Evolutionary conservation across 2,113 vertebrate genomes (phyloP), one percentile per base, ranked within the genome.

Genomic region (Halcyon senegalensis): DNA sequence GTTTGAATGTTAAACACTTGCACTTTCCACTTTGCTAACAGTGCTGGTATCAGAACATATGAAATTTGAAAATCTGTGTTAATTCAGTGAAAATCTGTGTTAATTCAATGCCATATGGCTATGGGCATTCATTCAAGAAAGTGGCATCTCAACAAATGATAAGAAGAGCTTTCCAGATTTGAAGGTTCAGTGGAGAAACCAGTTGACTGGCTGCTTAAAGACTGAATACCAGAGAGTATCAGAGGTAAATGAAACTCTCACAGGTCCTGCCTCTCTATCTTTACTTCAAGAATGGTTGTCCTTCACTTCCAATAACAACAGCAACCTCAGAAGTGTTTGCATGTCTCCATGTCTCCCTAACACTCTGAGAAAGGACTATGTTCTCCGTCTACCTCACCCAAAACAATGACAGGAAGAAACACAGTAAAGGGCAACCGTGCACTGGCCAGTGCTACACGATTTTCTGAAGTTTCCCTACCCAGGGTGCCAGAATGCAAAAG

Each of bases 61-160:
- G 67, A 91, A 95, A 90, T 93, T 62, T 46, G n/a, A 90, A 93
- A 91, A 89, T 96, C 88, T 82, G 59, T 93, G 90, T 86, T 92
- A 96, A 92, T 95, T 97, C 91, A 79, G 66, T 87, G 58, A 86
- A 94, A 92, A 90, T 95, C 92, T 93, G 48, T 95, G 79, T 78
- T 91, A 96, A 89, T 93, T 96, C 89, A 90, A 68, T 80, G 92
- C 94, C 95, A 97, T 97, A 96, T 95, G 86, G 84, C 76, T 91
- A 55, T 58, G 27, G 95, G 81, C 92, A 80, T 85, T 77, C 81
- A 93, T 94, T 92, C 95, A 97, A 91, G 58, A 88, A 95, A 87
- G 66, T 86, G 72, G 86, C 81, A 95, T 80, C 90, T 92, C 72
- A 93, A 74, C 30, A 91, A 96, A 96, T 24, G 3, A 87, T 83